phyloP scores from a whole-genome alignment of 2,888 invertebrate species.

The Imbricaverruca yamaguchii region DNA sequence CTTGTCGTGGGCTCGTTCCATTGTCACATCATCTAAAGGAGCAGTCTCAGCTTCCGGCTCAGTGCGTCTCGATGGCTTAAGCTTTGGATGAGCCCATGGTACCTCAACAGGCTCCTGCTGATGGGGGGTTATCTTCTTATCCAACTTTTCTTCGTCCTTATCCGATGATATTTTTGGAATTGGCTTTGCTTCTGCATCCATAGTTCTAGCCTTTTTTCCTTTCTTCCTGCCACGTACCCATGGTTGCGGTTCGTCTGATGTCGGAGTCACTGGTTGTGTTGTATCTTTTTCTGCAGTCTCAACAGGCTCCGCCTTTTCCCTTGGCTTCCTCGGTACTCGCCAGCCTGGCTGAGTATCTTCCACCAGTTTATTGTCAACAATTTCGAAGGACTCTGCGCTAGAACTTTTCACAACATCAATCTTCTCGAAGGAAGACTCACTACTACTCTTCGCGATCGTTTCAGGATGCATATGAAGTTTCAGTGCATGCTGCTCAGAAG shows the following conservation, averaged over 20 bases:
- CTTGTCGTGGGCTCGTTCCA: not conserved
- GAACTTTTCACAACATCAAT: not conserved
- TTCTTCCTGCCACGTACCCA: not conserved
- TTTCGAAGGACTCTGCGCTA: slow-evolving; percentile 4
- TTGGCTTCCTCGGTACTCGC: slow-evolving; percentile 22
- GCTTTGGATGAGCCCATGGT: not conserved
- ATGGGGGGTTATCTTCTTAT: not conserved
- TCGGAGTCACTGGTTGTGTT: slow-evolving; percentile 8
- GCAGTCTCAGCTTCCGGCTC: not conserved
- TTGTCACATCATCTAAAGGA: no score
- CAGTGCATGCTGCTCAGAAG: no score
- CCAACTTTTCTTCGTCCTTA: not conserved
- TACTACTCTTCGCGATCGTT: not conserved
- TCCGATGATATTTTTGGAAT: not conserved
- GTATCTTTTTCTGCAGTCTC: not conserved
- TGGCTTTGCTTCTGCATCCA: not conserved
- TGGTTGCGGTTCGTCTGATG: slow-evolving; percentile 26
- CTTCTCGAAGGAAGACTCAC: not conserved
- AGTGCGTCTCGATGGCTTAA: slow-evolving; percentile 18
- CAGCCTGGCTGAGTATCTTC: not conserved
- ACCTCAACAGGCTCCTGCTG: slow-evolving; percentile 17
- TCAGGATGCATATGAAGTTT: not conserved
- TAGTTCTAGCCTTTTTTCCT: slow-evolving; percentile 23
- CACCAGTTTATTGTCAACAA: not conserved
- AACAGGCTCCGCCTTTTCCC: slow-evolving; percentile 17